phyloP scores from a whole-genome alignment of 2,888 invertebrate genomes.

The Meta bourneti region DNA sequence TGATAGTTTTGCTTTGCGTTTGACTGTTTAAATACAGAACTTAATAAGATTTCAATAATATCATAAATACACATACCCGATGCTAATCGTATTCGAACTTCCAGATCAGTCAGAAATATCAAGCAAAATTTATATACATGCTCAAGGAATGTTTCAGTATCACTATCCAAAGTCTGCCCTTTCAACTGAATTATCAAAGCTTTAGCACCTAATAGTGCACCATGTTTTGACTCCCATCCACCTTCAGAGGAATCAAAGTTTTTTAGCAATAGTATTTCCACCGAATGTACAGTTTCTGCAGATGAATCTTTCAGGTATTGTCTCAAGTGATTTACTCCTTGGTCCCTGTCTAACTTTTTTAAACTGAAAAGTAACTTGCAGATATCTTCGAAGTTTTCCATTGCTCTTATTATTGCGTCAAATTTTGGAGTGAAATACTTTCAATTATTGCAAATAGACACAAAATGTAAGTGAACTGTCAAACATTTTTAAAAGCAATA shows the following conservation, averaged over 20 bases:
- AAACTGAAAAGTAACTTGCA: conserved; percentile 78
- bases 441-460: background rate
- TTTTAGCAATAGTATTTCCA: conserved; percentile 78
- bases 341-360: conserved; percentile 80
- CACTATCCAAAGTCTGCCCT: conserved; percentile 63
- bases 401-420: background rate
- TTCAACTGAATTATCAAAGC: conserved; percentile 79
- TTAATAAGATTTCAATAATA: too few relatives aligned
- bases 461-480: background rate
- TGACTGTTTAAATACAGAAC: too few relatives aligned
- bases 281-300: conserved; percentile 70
- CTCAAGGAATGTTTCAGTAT: conserved; percentile 79
- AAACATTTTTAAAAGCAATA: too few relatives aligned
- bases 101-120: conserved; percentile 81
- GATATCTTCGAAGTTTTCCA: conserved; percentile 49
- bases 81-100: conserved; percentile 82
- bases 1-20: too few relatives aligned
- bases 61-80: conserved; percentile 80
- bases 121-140: conserved; percentile 79
- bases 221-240: conserved; percentile 82
- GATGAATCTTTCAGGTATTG: conserved; percentile 73
- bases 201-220: conserved; percentile 81
- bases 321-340: conserved; percentile 79
- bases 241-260: conserved; percentile 78
- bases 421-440: background rate